phyloP scores from a whole-genome alignment of 2,888 invertebrate genomes.

The Heliconius ismenius region DNA sequence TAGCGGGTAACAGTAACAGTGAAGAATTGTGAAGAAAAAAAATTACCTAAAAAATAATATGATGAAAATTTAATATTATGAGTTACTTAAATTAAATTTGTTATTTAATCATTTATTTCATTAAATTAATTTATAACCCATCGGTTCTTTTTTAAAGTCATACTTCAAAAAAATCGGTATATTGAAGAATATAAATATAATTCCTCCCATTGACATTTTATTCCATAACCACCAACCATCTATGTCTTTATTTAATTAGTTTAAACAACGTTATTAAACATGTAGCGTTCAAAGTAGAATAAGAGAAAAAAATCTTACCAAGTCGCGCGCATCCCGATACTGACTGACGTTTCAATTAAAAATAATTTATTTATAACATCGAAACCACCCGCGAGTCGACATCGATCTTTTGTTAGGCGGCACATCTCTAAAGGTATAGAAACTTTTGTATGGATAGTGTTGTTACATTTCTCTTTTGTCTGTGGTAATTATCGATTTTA shows the following conservation, averaged over 20 bases:
- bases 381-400: slow-evolving; percentile 50
- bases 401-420: slow-evolving; percentile 54
- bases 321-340: slow-evolving; percentile 41
- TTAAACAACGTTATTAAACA: slow-evolving; percentile 21
- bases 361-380: slow-evolving; percentile 53
- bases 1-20: too few species aligned
- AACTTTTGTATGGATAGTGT: slow-evolving; percentile 47
- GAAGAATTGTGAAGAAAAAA: too few species aligned
- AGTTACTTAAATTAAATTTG: too few species aligned
- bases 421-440: slow-evolving; percentile 46
- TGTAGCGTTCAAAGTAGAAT: slow-evolving; percentile 28
- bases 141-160: background rate
- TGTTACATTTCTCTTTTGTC: slow-evolving; percentile 52
- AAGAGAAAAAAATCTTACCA: slow-evolving; percentile 35
- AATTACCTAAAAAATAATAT: too few species aligned
- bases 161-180: too few species aligned
- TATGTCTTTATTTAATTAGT: slow-evolving; percentile 18
- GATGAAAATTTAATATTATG: background rate
- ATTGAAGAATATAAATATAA: too few species aligned
- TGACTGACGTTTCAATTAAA: slow-evolving; percentile 58
- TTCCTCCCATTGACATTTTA: background rate
- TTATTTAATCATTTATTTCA: background rate
- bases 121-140: background rate
- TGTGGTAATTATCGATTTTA: slow-evolving; percentile 50
- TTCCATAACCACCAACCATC: background rate